These are phyloP conservation scores for Connochaetes taurinus DNA, from an alignment of 2,113 vertebrate genomes.

Conservation along the genomic window DNA sequence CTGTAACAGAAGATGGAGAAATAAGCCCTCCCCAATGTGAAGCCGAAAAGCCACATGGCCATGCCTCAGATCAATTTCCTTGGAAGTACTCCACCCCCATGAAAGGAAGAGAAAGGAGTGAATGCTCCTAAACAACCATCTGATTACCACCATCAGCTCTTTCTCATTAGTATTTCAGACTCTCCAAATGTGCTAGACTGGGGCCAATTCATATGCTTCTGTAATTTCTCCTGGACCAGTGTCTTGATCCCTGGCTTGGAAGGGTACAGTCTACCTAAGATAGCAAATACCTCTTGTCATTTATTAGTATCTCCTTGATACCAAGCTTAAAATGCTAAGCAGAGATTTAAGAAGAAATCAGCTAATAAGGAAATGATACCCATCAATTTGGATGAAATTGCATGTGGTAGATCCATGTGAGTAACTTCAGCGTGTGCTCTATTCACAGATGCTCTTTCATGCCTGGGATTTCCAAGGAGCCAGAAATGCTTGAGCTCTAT, in stretches of 20 bases:
- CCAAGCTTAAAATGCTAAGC: neutral
- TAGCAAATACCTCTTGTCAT: neutral
- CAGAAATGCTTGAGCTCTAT: neutral
- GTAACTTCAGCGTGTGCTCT: neutral
- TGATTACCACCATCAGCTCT: neutral
- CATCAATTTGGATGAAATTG: neutral
- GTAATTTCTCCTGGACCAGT: neutral
- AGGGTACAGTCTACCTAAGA: neutral
- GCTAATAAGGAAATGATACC: neutral
- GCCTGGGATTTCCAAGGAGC: neutral
- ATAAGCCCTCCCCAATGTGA: accelerated
- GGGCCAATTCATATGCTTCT: neutral
- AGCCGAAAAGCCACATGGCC: neutral
- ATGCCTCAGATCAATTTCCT: neutral
- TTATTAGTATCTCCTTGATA: neutral
- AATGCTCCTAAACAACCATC: neutral
- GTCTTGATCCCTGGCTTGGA: neutral
- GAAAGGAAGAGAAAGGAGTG: neutral
- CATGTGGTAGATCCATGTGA: neutral
- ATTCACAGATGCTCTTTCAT: neutral
- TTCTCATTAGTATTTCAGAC: neutral
- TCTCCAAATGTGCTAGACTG: neutral
- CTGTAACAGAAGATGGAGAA: neutral
- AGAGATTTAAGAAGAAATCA: neutral
- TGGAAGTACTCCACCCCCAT: neutral